Evolutionary conservation across 2,113 vertebrate genomes (phyloP), one percentile per base, ranked within the genome.

Genomic region (Pongo pygmaeus): DNA sequence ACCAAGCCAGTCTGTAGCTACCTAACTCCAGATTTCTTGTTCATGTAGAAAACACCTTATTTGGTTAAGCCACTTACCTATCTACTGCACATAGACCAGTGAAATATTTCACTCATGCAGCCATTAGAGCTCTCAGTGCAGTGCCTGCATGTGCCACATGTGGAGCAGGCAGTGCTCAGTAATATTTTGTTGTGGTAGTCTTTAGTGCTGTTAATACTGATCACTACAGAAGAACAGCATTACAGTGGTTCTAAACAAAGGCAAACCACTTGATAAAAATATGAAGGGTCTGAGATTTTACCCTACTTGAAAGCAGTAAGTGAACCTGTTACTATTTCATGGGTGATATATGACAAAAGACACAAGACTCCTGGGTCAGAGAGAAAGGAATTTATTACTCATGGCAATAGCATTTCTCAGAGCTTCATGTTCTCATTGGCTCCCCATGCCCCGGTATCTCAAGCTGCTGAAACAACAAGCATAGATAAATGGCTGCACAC

Each of bases 361-460:
- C 22, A 27, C 0, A 17, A 61, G 83, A 77, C 27, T 38, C 48
- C 27, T 18, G 2, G 52, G 27, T 59, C 40, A 74, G 32, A 83
- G 38, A 84, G 59, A 59, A 74, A 84, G 46, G n/a, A 27, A 48
- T 43, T 70, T 27, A 30, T 16, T 8, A 38, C n/a, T 84, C 13
- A 8, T 12, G 20, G 20, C 32, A 48, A 7, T 2, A 50, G 25
- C 13, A 64, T 25, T 32, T 13, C 14, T 40, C 59, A 18, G 61
- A 40, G 18, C 22, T 38, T 79, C 48, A 4, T 2, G 6, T 59
- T 74, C 40, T 75, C 72, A 16, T 25, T 35, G 27, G 43, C 18
- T 23, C 30, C 7, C 20, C 48, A 3, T 0, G 18, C 1, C 55
- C 20, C 27, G 25, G 2, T 0, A 1, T 0, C 40, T 40, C 70